A percentile compares a stretch with the other conserved stretches of the same genome.
phyloP scores from a whole-genome alignment of 2,797 vertebrate genomes.

The Periophthalmus magnuspinnatus region DNA sequence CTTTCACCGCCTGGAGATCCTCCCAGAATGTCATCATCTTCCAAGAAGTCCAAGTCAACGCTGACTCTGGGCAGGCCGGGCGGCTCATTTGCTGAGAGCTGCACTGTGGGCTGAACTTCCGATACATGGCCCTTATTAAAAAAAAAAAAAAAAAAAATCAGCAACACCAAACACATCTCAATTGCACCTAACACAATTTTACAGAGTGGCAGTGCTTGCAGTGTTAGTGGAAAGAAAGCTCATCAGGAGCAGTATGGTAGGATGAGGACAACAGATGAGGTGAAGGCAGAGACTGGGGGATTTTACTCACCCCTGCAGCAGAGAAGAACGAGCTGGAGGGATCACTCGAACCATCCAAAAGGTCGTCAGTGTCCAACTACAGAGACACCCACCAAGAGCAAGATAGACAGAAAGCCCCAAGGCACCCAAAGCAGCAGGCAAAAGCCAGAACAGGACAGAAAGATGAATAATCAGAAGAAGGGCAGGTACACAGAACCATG shows the following conservation, averaged over 20 bases:
- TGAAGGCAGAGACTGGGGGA: conserved; percentile 65
- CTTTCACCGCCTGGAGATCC: conserved; percentile 80
- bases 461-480: conserved; percentile 62
- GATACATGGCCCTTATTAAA: conserved; percentile 85
- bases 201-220: conserved; percentile 15
- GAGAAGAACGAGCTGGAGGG: conserved; percentile 95
- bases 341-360: conserved; percentile 94
- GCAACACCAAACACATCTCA: background rate
- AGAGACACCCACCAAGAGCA: conserved; percentile 77
- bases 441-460: conserved; percentile 67
- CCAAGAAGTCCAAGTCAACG: conserved; percentile 95
- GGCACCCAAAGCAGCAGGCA: conserved; percentile 59
- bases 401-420: conserved; percentile 75
- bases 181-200: conserved; percentile 46
- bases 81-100: conserved; percentile 78
- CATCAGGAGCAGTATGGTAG: conserved; percentile 64
- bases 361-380: conserved; percentile 96
- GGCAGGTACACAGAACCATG: conserved; percentile 64
- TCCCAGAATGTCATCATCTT: conserved; percentile 96
- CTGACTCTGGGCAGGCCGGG: conserved; percentile 82
- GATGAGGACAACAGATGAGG: conserved; percentile 55
- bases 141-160: conserved; percentile 16
- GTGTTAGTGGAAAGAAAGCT: conserved; percentile 68
- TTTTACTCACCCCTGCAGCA: conserved; percentile 88
- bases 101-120: conserved; percentile 80